Conservation (phyloP, 2,797 vertebrate genomes). For the Galagoides demidoff region DNA sequence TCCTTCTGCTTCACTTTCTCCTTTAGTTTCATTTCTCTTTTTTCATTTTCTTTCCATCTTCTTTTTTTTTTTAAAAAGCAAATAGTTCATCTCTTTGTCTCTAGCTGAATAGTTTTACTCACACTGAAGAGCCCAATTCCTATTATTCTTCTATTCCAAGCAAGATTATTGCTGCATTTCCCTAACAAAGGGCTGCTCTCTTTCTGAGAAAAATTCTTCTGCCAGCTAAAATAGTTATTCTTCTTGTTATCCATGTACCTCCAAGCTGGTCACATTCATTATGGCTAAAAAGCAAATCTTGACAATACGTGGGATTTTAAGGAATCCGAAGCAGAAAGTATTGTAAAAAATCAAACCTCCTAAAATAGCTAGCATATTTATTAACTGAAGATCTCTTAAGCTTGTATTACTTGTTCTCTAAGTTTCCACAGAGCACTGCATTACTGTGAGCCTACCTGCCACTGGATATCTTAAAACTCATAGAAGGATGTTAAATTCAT, state of each 20-base stretch:
- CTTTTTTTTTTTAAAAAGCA: neutral
- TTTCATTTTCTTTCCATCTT: neutral
- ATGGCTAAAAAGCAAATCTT: constrained; percentile 25
- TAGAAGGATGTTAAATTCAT: neutral
- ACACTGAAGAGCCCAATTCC: neutral
- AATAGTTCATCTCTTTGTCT: neutral
- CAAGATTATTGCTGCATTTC: neutral
- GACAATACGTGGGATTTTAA: neutral
- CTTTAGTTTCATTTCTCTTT: neutral
- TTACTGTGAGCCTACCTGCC: neutral
- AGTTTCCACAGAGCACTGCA: neutral
- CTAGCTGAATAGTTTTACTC: neutral
- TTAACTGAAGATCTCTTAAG: neutral
- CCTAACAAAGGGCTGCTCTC: neutral
- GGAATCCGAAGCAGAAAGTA: neutral
- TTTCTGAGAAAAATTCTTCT: constrained; percentile 33
- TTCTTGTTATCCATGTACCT: neutral
- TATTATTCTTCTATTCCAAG: neutral
- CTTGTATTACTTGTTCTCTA: neutral
- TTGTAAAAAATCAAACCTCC: neutral
- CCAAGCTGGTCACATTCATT: neutral
- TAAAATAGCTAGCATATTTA: neutral
- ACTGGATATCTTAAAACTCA: neutral
- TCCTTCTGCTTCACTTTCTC: neutral
- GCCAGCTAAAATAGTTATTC: neutral